Conservation (phyloP, 2,888 invertebrate genomes). For the Ecliptopera silaceata region DNA sequence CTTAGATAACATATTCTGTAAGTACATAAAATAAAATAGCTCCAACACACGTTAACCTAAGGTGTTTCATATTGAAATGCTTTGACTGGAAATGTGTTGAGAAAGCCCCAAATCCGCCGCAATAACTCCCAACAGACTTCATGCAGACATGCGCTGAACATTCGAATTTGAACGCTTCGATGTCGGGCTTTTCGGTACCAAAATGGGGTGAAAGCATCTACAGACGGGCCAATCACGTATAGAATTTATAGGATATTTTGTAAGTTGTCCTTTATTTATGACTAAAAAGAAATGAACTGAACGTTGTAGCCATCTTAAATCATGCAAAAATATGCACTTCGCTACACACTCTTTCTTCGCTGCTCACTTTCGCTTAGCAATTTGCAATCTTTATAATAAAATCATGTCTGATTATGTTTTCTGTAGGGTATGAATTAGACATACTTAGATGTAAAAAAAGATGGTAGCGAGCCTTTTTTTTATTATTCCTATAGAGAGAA, state of each 20-base stretch:
- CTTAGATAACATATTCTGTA: no score
- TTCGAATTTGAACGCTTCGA: constrained; percentile 9
- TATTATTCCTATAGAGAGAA: no score
- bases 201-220: constrained; percentile 7
- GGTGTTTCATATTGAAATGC: constrained; percentile 14
- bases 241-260: not conserved
- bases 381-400: no score
- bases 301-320: no score
- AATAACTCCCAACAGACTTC: constrained; percentile 21
- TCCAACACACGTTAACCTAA: constrained; percentile 6
- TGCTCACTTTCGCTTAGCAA: no score
- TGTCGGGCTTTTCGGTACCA: constrained; percentile 7
- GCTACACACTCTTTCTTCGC: no score
- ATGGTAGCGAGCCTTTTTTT: no score
- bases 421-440: no score
- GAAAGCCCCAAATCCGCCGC: constrained; percentile 10
- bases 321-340: no score
- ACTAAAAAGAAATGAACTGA: no score
- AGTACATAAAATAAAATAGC: not conserved
- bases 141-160: constrained; percentile 16
- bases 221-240: constrained; percentile 5
- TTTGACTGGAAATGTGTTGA: constrained; percentile 12
- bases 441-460: no score
- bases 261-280: not conserved
- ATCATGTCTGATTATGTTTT: no score